A percentile compares a stretch with the other conserved stretches of the same genome.
Conservation (phyloP, 2,113 vertebrate genomes). For the Lagopus muta region DNA sequence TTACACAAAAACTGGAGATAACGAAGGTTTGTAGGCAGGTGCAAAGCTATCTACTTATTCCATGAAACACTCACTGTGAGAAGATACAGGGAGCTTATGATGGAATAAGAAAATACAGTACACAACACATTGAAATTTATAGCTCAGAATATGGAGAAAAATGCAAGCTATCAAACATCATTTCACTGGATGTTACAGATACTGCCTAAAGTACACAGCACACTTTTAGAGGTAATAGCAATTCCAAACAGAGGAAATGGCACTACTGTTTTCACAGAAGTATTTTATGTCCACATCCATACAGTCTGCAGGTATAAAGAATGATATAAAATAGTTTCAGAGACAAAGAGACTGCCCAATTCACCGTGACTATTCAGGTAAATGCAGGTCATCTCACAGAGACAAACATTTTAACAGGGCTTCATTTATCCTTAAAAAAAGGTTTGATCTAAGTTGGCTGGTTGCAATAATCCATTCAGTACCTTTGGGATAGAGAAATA, state of each 20-base stretch:
- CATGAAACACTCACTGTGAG: not conserved
- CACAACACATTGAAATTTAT: constrained; percentile 1
- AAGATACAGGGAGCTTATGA: not conserved
- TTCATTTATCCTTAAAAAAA: constrained; percentile 30
- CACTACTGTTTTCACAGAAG: not conserved
- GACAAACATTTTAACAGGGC: constrained; percentile 19
- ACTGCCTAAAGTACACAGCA: not conserved
- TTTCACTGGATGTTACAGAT: not conserved
- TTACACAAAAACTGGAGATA: not conserved
- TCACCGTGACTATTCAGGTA: constrained; percentile 23
- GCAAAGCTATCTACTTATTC: not conserved
- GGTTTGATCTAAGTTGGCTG: constrained; percentile 4
- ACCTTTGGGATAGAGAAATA: constrained; percentile 20
- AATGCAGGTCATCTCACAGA: constrained; percentile 32
- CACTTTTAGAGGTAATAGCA: not conserved
- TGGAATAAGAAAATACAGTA: not conserved
- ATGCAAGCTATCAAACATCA: not conserved
- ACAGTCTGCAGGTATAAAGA: not conserved
- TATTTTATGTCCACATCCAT: constrained; percentile 4
- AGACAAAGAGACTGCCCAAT: constrained; percentile 7
- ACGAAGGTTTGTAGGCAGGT: not conserved
- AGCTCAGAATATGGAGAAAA: not conserved
- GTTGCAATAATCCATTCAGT: constrained; percentile 35
- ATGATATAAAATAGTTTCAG: constrained; percentile 21
- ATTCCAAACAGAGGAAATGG: not conserved